These are phyloP conservation scores for Monodelphis domestica DNA, from an alignment of 2,797 vertebrate species.

Conservation along the genomic window DNA sequence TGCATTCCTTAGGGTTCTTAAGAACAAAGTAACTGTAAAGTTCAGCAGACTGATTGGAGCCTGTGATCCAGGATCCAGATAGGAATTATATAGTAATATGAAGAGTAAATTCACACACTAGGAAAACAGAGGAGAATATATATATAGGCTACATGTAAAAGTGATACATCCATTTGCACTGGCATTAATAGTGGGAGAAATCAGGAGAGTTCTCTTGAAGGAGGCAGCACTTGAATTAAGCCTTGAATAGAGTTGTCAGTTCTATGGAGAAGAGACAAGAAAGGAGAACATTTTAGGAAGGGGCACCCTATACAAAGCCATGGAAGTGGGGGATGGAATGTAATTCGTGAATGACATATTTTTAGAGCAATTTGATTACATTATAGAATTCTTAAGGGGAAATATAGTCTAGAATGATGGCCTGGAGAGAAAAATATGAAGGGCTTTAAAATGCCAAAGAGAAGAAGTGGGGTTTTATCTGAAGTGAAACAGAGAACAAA, in stretches of 20 bases:
- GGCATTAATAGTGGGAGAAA: neutral
- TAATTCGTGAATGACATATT: neutral
- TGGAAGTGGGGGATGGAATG: neutral
- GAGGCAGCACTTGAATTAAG: neutral
- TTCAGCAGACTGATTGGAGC: too few relatives aligned
- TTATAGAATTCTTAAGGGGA: neutral
- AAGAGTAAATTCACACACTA: too few relatives aligned
- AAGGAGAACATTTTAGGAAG: neutral
- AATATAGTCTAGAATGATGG: neutral
- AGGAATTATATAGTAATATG: too few relatives aligned
- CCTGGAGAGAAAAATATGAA: neutral
- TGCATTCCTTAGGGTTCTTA: too few relatives aligned
- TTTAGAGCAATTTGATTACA: neutral
- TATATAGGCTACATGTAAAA: neutral
- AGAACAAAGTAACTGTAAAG: too few relatives aligned
- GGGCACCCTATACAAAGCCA: neutral
- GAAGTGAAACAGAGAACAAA: neutral
- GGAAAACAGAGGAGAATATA: neutral
- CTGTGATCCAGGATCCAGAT: too few relatives aligned
- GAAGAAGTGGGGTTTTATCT: neutral
- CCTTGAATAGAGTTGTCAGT: neutral
- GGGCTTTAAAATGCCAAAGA: neutral
- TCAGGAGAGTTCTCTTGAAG: too few relatives aligned
- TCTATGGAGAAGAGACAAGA: neutral
- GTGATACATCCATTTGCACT: neutral